Conservation (phyloP, 2,797 vertebrate species). For the Myiotriccus ornatus region DNA sequence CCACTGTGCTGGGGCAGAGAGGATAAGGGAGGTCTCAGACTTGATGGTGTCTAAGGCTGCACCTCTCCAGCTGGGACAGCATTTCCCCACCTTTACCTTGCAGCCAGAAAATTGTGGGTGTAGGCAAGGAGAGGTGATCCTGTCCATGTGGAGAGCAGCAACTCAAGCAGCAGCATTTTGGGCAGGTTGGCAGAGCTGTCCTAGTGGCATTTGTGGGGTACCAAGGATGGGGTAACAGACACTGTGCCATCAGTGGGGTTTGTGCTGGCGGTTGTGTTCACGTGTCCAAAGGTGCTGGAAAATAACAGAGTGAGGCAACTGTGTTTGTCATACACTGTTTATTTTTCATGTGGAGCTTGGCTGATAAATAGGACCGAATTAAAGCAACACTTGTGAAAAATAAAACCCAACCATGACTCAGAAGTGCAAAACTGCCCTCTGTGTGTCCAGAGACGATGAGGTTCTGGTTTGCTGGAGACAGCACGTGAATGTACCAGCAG, state of each 20-base stretch:
- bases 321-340: neutral
- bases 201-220: rapidly evolving
- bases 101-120: neutral
- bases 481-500: slow-evolving; percentile 43
- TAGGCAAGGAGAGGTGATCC: neutral
- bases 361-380: slow-evolving; percentile 14
- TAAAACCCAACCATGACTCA: slow-evolving; percentile 27
- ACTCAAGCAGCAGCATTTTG: neutral
- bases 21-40: neutral
- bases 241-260: neutral
- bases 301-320: slow-evolving; percentile 1
- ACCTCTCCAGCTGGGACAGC: too few species aligned
- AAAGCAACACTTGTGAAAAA: slow-evolving; percentile 51
- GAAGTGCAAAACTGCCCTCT: slow-evolving; percentile 54
- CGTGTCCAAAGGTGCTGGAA: neutral
- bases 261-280: neutral
- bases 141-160: neutral
- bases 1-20: neutral
- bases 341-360: slow-evolving; percentile 23
- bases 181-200: neutral
- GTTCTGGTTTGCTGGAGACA: slow-evolving; percentile 41
- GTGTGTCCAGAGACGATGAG: slow-evolving; percentile 50
- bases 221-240: neutral
- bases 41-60: neutral
- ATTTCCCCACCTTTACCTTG: neutral